These are phyloP conservation scores for Eurypyga helias DNA, from an alignment of 2,113 vertebrate species.

Conservation along the genomic window DNA sequence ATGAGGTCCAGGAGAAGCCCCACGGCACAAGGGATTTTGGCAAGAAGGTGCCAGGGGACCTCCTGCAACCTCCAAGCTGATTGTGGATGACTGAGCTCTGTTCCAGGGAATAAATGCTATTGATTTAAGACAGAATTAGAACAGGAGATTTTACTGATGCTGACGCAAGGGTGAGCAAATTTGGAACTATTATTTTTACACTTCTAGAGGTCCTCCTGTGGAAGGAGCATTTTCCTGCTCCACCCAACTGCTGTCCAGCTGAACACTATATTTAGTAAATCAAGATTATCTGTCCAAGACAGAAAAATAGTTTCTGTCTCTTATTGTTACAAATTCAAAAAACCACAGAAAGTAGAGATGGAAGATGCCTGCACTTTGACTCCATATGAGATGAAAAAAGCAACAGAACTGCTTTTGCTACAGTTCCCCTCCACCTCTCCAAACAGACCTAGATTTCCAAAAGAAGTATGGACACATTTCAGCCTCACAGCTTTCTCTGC, in stretches of 20 bases:
- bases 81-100: not conserved
- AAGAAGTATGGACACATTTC: not conserved
- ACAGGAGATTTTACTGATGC: not conserved
- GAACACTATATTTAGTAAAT: slow-evolving; percentile 49
- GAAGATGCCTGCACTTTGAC: not conserved
- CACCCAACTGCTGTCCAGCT: slow-evolving; percentile 54
- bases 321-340: slow-evolving; percentile 26
- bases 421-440: not conserved
- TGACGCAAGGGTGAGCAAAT: not conserved
- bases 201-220: slow-evolving; percentile 2
- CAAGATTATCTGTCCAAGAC: slow-evolving; percentile 29
- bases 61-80: not conserved
- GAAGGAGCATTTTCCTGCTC: slow-evolving; percentile 61
- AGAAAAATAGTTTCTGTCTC: slow-evolving; percentile 47
- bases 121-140: not conserved
- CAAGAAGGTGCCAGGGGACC: not conserved
- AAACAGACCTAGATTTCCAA: not conserved
- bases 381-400: not conserved
- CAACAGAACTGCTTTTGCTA: not conserved
- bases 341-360: not conserved
- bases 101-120: not conserved
- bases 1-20: not conserved
- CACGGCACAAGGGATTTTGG: not conserved
- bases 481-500: not conserved
- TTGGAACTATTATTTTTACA: slow-evolving; percentile 21